Base-by-base conservation (phyloP, 2,797 vertebrate species). In the Lindbergichthys nudifrons region DNA sequence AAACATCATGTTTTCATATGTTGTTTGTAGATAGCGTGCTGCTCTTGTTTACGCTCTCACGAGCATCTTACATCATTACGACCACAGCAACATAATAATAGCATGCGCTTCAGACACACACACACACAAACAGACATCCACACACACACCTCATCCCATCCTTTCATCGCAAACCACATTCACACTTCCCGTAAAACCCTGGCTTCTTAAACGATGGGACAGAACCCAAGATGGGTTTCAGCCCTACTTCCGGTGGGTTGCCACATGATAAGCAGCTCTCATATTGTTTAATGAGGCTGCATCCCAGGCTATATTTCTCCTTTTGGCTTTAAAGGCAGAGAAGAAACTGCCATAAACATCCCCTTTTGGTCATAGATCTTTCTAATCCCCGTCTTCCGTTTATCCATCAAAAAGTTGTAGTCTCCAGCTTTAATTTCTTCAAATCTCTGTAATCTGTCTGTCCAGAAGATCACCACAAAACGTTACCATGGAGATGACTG, bases 71-170 rank as follows among this genome's bases (percentile, higher is more conserved):
- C 91, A 92, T 92, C 92, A 91, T 87, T 87, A 88, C 88, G 79
- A 92, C 92, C 92, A 14, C 92, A 93, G 90, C 81, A 74, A 78
- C 92, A 86, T 92, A 93, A 93, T 93, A 88, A 93, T 82, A 93
- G 90, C 80, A 60, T 90, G 81, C 80, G 84, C 75, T 79, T 63
- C 64, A 86, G 77, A 82, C 80, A 80, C 73, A 51, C 23, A 58
- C 48, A 30, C 19, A 62, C n/a, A 59, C 63, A 54, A 43, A 59
- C 57, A 63, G 19, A 80, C 70, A 72, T n/a, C 36, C 54, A 63
- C 68, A 77, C 77, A 80, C 78, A 83, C 88, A 90, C 70, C 83
- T 91, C 85, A 83, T 88, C 71, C 75, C 82, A 79, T 90, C 82
- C 85, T 89, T 90, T 92, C 83, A 92, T 89, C 68, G 64, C 72